Evolutionary conservation across 2,888 invertebrate species (phyloP).

Genomic region (Sisyra terminalis): DNA sequence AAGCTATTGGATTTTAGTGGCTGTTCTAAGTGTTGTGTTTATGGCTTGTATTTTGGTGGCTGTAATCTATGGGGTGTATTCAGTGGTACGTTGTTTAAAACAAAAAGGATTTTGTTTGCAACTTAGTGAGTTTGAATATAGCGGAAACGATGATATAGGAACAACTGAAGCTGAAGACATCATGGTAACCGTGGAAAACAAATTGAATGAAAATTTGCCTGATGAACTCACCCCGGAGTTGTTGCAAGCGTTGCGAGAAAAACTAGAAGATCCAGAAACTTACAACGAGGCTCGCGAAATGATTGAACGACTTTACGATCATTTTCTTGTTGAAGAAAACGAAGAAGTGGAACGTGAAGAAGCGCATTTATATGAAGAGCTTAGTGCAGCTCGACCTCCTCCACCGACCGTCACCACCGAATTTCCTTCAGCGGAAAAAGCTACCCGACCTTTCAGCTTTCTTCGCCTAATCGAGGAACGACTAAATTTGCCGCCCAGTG

Average conservation of each 20-base stretch:
- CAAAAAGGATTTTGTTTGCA: conserved; percentile 36
- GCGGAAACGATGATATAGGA: conserved; percentile 38
- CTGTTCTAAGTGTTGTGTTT: conserved; percentile 31
- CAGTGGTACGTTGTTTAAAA: conserved; percentile 38
- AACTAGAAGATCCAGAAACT: conserved; percentile 53
- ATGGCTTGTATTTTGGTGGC: conserved; percentile 35
- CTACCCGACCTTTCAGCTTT: conserved; percentile 34
- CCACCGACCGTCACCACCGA: conserved; percentile 9
- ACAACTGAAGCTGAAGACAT: conserved; percentile 30
- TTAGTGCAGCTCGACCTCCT: conserved; percentile 9
- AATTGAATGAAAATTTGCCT: conserved; percentile 35
- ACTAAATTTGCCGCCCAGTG: conserved; percentile 22
- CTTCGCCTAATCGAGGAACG: conserved; percentile 42
- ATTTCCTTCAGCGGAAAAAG: conserved; percentile 21
- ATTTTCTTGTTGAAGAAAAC: conserved; percentile 53
- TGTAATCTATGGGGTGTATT: conserved; percentile 30
- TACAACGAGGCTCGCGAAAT: conserved; percentile 59
- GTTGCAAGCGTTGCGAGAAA: conserved; percentile 46
- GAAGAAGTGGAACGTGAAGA: conserved; percentile 28
- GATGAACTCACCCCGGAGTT: conserved; percentile 60
- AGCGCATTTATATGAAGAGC: conserved; percentile 26
- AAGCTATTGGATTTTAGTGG: conserved; percentile 20
- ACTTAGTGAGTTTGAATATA: conserved; percentile 28
- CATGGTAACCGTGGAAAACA: conserved; percentile 17
- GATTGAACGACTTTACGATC: conserved; percentile 59